Evolutionary conservation across 2,113 vertebrate genomes (phyloP).

Genomic region (Varanus komodoensis): DNA sequence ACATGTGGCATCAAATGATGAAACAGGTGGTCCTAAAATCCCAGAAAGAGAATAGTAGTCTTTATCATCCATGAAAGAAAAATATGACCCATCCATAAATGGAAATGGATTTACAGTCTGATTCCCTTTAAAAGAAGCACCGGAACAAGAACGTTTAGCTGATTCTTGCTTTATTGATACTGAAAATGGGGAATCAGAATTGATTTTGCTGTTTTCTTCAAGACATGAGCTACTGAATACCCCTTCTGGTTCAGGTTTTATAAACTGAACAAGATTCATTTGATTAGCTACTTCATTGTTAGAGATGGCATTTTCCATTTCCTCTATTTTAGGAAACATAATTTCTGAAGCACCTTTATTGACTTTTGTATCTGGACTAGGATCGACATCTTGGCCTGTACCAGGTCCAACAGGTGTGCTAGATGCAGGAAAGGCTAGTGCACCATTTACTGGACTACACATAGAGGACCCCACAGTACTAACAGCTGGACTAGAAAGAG

Average conservation of each 20-base stretch:
- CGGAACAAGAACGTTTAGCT: constrained; percentile 91
- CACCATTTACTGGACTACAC: constrained; percentile 79
- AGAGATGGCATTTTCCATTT: constrained; percentile 86
- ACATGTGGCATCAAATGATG: constrained; percentile 90
- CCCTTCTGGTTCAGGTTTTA: constrained; percentile 93
- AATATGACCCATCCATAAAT: constrained; percentile 93
- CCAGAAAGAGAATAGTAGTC: constrained; percentile 98
- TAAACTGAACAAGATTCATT: constrained; percentile 93
- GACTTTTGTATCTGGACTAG: constrained; percentile 86
- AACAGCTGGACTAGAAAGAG: constrained; percentile 81
- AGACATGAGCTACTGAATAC: constrained; percentile 91
- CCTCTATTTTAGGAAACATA: constrained; percentile 93
- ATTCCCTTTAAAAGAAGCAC: constrained; percentile 85
- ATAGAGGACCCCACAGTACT: constrained; percentile 81
- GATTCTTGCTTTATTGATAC: constrained; percentile 93
- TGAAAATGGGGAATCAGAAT: constrained; percentile 82
- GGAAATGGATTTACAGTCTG: constrained; percentile 90
- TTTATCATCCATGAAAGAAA: constrained; percentile 97
- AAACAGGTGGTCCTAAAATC: constrained; percentile 95
- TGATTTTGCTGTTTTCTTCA: constrained; percentile 83
- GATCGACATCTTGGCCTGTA: constrained; percentile 84
- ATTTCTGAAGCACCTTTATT: constrained; percentile 85
- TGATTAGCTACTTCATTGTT: constrained; percentile 82
- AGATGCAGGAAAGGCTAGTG: constrained; percentile 72
- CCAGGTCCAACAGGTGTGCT: constrained; percentile 79